These are phyloP conservation scores for Cavia porcellus DNA, from an alignment of 2,113 vertebrate genomes.

Conservation along the genomic window DNA sequence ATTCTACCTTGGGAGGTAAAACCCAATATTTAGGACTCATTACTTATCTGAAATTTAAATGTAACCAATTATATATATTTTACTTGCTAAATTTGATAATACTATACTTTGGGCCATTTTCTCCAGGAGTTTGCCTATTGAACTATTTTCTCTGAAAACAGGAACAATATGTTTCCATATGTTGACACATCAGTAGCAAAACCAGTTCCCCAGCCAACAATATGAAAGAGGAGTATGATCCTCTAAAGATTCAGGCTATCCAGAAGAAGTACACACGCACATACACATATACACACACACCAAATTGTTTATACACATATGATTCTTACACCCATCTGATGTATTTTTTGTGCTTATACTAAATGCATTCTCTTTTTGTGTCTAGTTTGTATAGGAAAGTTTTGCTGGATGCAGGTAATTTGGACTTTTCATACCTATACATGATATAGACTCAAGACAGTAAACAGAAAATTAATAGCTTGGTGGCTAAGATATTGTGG, in stretches of 20 bases:
- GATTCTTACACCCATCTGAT: background rate
- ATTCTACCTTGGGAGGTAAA: background rate
- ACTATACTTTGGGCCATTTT: background rate
- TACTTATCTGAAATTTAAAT: constrained; percentile 1
- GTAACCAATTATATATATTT: background rate
- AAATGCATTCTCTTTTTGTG: background rate
- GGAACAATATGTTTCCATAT: background rate
- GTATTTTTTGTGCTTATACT: constrained; percentile 5
- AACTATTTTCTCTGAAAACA: background rate
- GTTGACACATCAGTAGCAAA: background rate
- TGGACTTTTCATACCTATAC: background rate
- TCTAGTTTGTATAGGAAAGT: background rate
- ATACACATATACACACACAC: background rate
- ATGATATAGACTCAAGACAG: background rate
- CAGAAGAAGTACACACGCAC: background rate
- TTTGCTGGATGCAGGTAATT: background rate
- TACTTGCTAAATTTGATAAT: background rate
- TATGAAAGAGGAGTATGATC: background rate
- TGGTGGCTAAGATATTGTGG: background rate
- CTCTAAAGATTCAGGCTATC: background rate
- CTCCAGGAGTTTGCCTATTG: background rate
- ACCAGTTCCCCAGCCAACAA: background rate
- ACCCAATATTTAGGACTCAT: background rate
- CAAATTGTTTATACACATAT: background rate
- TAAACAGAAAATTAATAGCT: background rate